phyloP scores from a whole-genome alignment of 2,113 vertebrate species.

The Nycticorax nycticorax region DNA sequence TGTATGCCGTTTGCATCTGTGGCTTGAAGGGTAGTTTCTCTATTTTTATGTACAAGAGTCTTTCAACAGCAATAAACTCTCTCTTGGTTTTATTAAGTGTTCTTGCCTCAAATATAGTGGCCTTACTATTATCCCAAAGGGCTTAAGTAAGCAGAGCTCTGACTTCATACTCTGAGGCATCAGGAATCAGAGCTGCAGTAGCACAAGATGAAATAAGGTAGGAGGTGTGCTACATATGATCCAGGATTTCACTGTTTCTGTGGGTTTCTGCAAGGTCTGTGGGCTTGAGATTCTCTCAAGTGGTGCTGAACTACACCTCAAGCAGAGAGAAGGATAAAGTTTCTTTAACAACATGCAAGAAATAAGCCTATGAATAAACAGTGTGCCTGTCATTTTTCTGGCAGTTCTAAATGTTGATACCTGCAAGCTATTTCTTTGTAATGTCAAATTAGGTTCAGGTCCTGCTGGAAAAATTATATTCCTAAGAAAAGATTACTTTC shows the following conservation, averaged over 20 bases:
- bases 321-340: neutral
- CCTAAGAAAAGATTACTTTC: neutral
- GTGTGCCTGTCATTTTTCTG: neutral
- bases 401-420: neutral
- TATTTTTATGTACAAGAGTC: neutral
- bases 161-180: neutral
- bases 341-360: neutral
- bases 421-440: neutral
- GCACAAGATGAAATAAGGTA: neutral
- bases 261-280: neutral
- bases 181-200: neutral
- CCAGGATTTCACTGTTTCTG: neutral
- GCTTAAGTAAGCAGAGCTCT: neutral
- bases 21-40: neutral
- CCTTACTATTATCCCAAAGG: conserved; percentile 16
- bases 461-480: neutral
- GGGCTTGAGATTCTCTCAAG: neutral
- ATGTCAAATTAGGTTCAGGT: neutral
- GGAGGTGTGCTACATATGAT: neutral
- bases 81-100: conserved; percentile 30
- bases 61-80: neutral
- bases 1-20: neutral
- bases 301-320: neutral
- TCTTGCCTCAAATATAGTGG: neutral
- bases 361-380: neutral